Percentiles rank a stretch among this genome's conserved stretches.
Evolutionary conservation across 92 coral and sea anemone species (phyloP).

Genomic region (Meandrina meandrites): DNA sequence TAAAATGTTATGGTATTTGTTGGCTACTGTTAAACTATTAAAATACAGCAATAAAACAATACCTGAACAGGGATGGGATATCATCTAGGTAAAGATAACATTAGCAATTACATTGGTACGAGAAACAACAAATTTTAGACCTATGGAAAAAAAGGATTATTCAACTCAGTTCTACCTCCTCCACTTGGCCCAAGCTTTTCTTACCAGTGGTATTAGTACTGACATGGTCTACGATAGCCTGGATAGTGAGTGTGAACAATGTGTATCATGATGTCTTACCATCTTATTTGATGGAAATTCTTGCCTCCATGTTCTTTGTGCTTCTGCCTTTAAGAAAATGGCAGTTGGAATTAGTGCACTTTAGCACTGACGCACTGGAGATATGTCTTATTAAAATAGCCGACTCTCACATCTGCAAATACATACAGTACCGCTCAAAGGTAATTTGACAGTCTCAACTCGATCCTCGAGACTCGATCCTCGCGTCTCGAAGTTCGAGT

Average conservation of each 20-base stretch:
- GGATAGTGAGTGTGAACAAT: slow-evolving; percentile 14
- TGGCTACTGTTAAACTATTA: neutral
- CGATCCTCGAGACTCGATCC: too few species aligned
- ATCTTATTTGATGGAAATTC: slow-evolving; percentile 7
- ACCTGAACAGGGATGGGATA: neutral
- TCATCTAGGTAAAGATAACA: slow-evolving; percentile 20
- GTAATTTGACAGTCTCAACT: too few species aligned
- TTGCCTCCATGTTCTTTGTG: slow-evolving; percentile 9
- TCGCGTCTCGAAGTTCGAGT: too few species aligned
- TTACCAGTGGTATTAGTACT: slow-evolving; percentile 5
- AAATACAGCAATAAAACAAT: neutral
- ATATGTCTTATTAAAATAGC: slow-evolving; percentile 26
- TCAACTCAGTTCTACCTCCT: neutral
- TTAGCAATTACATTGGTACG: neutral
- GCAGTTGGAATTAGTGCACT: slow-evolving; percentile 15
- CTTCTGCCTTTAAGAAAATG: slow-evolving; percentile 2
- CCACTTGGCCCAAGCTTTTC: neutral
- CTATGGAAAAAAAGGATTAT: slow-evolving; percentile 5
- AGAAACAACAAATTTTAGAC: neutral
- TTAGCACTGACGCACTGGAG: slow-evolving; percentile 45
- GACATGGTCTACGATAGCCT: slow-evolving; percentile 7
- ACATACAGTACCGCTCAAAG: too few species aligned
- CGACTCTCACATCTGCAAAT: slow-evolving; percentile 6
- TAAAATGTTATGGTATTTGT: neutral
- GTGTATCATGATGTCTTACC: slow-evolving; percentile 12